A percentile compares a stretch with the other conserved stretches of the same genome.
Conservation (phyloP, 2,113 vertebrate genomes). For the Varanus komodoensis region DNA sequence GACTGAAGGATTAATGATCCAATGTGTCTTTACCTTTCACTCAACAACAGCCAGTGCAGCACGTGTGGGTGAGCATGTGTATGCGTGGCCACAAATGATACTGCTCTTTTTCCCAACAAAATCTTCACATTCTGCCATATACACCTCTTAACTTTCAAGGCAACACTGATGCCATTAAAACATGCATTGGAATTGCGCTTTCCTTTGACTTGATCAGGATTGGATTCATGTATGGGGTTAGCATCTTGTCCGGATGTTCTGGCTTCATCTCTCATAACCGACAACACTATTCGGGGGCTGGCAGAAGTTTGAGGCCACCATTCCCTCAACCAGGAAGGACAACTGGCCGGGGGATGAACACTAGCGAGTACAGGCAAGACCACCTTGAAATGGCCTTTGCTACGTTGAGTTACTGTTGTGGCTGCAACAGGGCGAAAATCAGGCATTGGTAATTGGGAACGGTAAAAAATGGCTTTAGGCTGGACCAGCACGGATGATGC, state of each 20-base stretch:
- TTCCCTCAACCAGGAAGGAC: too few relatives aligned
- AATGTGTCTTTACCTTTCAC: neutral
- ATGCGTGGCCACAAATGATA: too few relatives aligned
- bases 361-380: too few relatives aligned
- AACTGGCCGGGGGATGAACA: too few relatives aligned
- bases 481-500: neutral
- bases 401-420: neutral
- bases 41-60: neutral
- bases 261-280: too few relatives aligned
- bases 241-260: too few relatives aligned
- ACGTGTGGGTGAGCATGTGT: neutral
- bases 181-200: neutral
- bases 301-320: too few relatives aligned
- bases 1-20: neutral
- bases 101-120: neutral
- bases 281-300: too few relatives aligned
- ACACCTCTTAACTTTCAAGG: neutral
- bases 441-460: neutral
- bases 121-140: neutral
- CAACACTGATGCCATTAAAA: neutral
- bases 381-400: too few relatives aligned
- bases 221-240: too few relatives aligned
- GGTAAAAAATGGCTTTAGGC: neutral
- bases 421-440: neutral
- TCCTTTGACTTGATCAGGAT: too few relatives aligned